Base-by-base conservation (phyloP, 2,888 invertebrate species). In the Drosophila merina region DNA sequence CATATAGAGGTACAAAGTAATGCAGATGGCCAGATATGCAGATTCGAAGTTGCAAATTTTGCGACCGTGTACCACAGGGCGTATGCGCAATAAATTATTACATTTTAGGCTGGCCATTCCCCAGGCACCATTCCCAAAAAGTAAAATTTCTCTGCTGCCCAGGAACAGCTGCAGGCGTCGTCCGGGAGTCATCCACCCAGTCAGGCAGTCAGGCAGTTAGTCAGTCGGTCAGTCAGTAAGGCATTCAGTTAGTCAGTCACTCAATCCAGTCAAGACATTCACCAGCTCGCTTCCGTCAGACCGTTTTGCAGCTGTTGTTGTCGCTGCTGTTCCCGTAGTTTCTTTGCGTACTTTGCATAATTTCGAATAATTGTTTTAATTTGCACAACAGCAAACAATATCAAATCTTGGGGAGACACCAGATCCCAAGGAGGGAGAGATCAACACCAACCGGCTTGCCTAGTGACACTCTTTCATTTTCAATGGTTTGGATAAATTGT, bases 311-410 rank as follows among this genome's bases (percentile, higher is more conserved):
- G 72, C 63, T 60, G 50, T 9, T 49, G 55, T 36, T 45, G 56
- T 33, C 54, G 55, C 26, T 64, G 59, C 30, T 56, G 59, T 70
- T 59, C 59, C 71, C 54, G 70, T 51, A 71, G 64, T 59, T 72
- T 71, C 70, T 42, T 42, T 79, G 83, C 74, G 79, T 81, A 78
- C 71, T 84, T 84, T 84, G 75, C 85, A 86, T 79, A 85, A 84
- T 84, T 83, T 75, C 73, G 75, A 62, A 71, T 85, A 84, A 84
- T 84, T 77, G 83, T 73, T 87, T 79, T 67, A 74, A 74, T 84
- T 86, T 86, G 67, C 79, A 81, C 73, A 86, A 83, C 74, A 51
- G 72, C 73, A 74, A 80, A 74, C 84, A 75, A 71, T 72, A 86
- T 74, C 69, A 74, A 73, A 64, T 62, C 48, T 63, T 47, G 58